Percentiles rank a stretch among this genome's conserved stretches.
phyloP scores from a whole-genome alignment of 2,113 vertebrate genomes.

The Baryphthengus martii region DNA sequence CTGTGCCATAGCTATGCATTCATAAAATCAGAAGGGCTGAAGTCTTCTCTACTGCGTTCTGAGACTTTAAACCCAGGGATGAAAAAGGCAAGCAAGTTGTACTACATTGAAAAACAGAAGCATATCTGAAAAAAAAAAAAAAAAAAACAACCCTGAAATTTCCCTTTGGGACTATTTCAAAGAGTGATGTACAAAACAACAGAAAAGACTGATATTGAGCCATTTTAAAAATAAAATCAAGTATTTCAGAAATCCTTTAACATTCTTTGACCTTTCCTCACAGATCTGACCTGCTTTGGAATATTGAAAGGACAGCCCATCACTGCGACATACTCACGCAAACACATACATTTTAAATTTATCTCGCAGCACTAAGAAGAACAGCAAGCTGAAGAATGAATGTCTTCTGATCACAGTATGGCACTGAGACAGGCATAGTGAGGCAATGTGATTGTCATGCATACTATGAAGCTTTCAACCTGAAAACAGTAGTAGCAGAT shows the following conservation, averaged over 20 bases:
- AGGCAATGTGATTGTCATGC: not conserved
- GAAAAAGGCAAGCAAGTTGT: not conserved
- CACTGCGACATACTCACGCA: not conserved
- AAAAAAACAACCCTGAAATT: not conserved
- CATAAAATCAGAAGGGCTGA: not conserved
- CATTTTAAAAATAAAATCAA: not conserved
- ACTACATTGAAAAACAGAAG: not conserved
- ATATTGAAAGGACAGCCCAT: not conserved
- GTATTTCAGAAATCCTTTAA: not conserved
- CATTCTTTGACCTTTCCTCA: not conserved
- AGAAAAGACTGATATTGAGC: not conserved
- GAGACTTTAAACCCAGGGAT: not conserved
- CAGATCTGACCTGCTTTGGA: not conserved
- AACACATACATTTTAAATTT: not conserved
- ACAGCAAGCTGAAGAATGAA: not conserved
- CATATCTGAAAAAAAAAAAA: not conserved
- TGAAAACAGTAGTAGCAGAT: not conserved
- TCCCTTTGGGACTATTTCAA: not conserved
- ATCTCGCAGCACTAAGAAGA: not conserved
- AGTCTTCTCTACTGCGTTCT: not conserved
- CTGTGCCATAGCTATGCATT: not conserved
- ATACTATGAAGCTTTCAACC: not conserved
- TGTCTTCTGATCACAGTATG: not conserved
- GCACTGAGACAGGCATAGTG: not conserved
- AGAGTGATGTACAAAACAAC: not conserved